Evolutionary conservation across 2,888 invertebrate species (phyloP).

Genomic region (Orchesellides sinensis): DNA sequence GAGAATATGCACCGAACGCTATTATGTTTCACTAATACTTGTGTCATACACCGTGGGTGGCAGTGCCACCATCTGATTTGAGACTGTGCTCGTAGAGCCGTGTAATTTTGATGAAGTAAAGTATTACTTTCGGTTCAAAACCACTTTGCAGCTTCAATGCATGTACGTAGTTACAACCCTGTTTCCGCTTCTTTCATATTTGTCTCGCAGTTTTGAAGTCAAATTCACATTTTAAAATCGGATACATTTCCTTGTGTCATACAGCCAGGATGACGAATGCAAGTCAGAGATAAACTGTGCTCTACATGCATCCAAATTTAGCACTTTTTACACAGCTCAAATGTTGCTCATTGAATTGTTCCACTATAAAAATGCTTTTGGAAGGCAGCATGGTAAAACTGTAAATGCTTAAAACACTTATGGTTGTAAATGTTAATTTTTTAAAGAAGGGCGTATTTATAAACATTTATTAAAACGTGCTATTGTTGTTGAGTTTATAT

Average conservation of each 20-base stretch:
- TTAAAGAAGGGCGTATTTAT: too few relatives aligned
- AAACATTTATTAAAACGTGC: too few relatives aligned
- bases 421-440: too few relatives aligned
- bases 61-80: conserved; percentile 47
- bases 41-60: conserved; percentile 55
- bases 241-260: neutral
- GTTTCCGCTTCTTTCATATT: conserved; percentile 35
- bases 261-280: neutral
- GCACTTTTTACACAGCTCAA: too few relatives aligned
- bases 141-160: neutral
- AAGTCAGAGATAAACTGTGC: too few relatives aligned
- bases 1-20: conserved; percentile 1
- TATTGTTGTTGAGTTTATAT: too few relatives aligned
- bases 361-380: too few relatives aligned
- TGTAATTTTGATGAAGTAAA: conserved; percentile 63
- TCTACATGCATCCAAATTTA: too few relatives aligned
- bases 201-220: conserved; percentile 13
- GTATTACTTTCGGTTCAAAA: conserved; percentile 41
- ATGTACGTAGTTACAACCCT: neutral
- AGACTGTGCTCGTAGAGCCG: conserved; percentile 47
- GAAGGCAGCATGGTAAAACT: too few relatives aligned
- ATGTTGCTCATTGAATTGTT: too few relatives aligned
- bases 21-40: conserved; percentile 40
- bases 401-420: too few relatives aligned
- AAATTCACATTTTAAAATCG: conserved; percentile 8